Base-by-base conservation (phyloP, 2,113 vertebrate genomes). In the Syrrhaptes paradoxus region DNA sequence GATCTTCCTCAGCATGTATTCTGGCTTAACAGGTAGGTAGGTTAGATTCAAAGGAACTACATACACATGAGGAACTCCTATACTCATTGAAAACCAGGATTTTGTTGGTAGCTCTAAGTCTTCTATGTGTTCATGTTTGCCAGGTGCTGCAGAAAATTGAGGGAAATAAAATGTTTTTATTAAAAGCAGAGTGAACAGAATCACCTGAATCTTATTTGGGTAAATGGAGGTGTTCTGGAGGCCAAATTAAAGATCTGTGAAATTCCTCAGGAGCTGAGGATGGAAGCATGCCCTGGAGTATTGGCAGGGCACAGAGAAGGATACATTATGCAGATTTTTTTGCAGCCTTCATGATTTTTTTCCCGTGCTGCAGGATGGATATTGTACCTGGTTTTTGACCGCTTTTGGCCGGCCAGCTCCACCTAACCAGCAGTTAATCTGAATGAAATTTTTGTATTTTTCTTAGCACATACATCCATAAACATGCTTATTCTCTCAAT, bases 1-100 rank as follows among this genome's bases (percentile, higher is more conserved):
- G 57, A 46, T 93, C 85, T 74, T 97, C 85, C 65, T 80, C 85
- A 81, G 61, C 48, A 19, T 61, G 76, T 71, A 45, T 89, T 93
- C 92, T 78, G 80, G 43, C n/a, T 84, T 71, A 63, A 74, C 34
- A 58, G 89, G 38, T 26, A 75, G 81, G 82, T 83, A 90, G 79
- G 59, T 87, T 86, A 86, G 38, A 77, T 48, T 90, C 59, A 49
- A 57, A 88, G 63, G 24, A 71, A 36, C 51, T 81, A 28, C 45
- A 59, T 48, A 70, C 6, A 11, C 17, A 26, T 8, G 57, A 73
- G 28, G 10, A 79, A 45, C 32, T 65, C 18, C 9, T 74, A 5
- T 46, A 28, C 28, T 78, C 17, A 5, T 12, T 77, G 89, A 11
- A 17, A 76, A 62, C 54, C 0, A 6, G 29, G 54, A 48, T 75